phyloP scores from a whole-genome alignment of 1,140 invertebrate species.

The Lutraria rhynchaena region DNA sequence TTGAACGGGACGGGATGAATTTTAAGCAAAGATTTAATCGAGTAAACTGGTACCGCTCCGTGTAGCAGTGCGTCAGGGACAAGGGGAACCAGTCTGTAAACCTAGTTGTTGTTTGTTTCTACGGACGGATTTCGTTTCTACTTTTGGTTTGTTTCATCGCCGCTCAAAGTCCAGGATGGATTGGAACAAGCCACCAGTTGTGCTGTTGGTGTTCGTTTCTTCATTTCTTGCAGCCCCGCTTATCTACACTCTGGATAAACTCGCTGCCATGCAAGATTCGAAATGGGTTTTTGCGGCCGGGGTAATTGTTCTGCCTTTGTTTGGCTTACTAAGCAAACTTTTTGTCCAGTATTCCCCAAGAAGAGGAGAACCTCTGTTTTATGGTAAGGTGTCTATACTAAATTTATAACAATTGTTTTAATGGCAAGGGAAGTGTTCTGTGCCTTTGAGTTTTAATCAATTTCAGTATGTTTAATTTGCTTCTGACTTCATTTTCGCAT shows the following conservation, averaged over 20 bases:
- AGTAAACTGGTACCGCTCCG: no score
- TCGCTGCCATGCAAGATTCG: conserved; percentile 61
- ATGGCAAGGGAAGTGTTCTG: no score
- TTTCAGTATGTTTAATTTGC: no score
- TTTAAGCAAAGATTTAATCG: no score
- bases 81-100: no score
- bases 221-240: conserved; percentile 65
- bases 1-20: no score
- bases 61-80: no score
- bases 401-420: no score
- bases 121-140: no score
- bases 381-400: conserved; percentile 66
- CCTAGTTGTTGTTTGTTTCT: no score
- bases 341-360: conserved; percentile 46
- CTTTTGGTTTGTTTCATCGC: not conserved
- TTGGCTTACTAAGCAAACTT: conserved; percentile 43
- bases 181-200: conserved; percentile 27
- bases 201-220: conserved; percentile 55
- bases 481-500: no score
- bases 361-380: conserved; percentile 66
- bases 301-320: conserved; percentile 46
- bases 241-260: conserved; percentile 59
- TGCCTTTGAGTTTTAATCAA: no score
- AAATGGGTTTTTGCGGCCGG: conserved; percentile 60
- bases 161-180: not conserved